Base-by-base conservation (phyloP, 2,888 invertebrate genomes). In the Orchesellides sinensis region DNA sequence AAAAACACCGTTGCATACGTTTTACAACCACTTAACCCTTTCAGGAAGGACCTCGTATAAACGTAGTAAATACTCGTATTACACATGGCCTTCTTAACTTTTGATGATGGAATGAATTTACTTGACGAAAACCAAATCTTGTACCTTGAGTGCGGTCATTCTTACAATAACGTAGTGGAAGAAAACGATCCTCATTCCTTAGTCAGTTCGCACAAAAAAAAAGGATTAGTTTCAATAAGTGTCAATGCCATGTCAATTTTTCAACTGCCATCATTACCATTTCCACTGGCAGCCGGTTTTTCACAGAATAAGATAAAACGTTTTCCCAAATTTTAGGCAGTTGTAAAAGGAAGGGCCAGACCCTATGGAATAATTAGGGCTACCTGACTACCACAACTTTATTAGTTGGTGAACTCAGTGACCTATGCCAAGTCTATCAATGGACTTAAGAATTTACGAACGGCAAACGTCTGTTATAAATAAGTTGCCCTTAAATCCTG, bases 101-200 rank as follows among this genome's bases (percentile, higher is more conserved):
- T 40, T 40, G 14, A 14, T 40, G 40, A 1, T 2, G 10, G 40
- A 40, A 14, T 40, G 49, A 17, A 66, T 27, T 49, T 66, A 63
- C n/a, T 49, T 68, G 52, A 49, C 68, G 52, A 66, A 66, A 66
- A 29, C 19, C 66, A 49, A 35, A 35, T 52, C 5, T 3, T 21
- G 14, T 52, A 52, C 52, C 59, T 56, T 72, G 72, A 56, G 72
- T 40, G n/a, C 14, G 40, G 40, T 40, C 40, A 40, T 40, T 40
- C n/a, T 40, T 40, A 5, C 14, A 40, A 40, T 14, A 40, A 40
- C 2, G n/a, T 32, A 10, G 2, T 40, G 40, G n/a, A n/a, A n/a
- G 40, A 40, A 40, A 40, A 40, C 14, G 10, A 40, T n/a, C 40
- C 40, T n/a, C 10, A 40, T 40, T 40, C 10, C 40, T n/a, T 40